phyloP scores from a whole-genome alignment of 2,797 vertebrate genomes.

The Tapera naevia region DNA sequence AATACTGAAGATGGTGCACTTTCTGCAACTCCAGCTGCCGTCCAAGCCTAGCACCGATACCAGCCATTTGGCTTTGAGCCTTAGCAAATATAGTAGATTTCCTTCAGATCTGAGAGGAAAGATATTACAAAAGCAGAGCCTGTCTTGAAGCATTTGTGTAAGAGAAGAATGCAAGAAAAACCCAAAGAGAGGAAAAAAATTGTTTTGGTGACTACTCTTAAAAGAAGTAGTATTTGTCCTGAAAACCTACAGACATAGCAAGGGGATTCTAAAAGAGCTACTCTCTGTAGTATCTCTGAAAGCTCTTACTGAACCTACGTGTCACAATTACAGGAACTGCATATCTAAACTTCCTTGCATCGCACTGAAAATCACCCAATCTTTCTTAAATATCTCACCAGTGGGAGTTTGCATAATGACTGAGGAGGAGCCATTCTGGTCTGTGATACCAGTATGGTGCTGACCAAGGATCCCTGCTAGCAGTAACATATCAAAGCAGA shows the following conservation, averaged over 20 bases:
- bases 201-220: neutral
- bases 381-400: neutral
- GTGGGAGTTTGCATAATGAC: neutral
- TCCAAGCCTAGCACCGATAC: neutral
- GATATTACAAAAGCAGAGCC: neutral
- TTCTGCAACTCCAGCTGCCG: neutral
- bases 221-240: neutral
- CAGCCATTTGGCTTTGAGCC: neutral
- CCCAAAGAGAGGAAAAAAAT: neutral
- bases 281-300: neutral
- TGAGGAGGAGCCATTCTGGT: neutral
- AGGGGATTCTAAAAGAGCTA: neutral
- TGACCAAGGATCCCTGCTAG: neutral
- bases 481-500: neutral
- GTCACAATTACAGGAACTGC: neutral
- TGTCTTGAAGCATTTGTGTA: neutral
- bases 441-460: neutral
- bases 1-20: neutral
- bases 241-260: neutral
- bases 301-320: neutral
- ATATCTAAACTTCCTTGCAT: neutral
- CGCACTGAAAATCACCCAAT: neutral
- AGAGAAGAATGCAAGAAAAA: neutral
- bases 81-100: neutral
- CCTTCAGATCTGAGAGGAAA: neutral